Base-by-base conservation (phyloP, 2,888 invertebrate species). In the Pammene fasciana region DNA sequence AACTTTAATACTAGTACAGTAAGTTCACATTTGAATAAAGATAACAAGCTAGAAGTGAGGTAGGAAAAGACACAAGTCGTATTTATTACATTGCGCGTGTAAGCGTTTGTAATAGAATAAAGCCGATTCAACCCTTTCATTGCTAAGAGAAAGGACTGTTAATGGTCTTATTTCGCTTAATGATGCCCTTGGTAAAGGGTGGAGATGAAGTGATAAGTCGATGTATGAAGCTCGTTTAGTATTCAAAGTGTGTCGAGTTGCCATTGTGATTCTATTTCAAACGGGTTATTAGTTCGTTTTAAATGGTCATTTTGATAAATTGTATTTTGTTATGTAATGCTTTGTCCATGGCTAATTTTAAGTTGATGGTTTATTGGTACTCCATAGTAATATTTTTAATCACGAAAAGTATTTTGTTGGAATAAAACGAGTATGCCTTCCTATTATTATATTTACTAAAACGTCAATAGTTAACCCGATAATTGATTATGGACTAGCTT, bases 101-200 rank as follows among this genome's bases (percentile, higher is more conserved):
- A 92, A 92, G 86, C 89, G 88, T 83, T 82, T 78, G 80, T 89
- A 91, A 90, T 90, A 89, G 88, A 90, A 91, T 91, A 88, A 88
- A 87, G 87, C 88, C 81, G 88, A 84, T 90, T 91, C 88, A 90
- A 91, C 92, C 92, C 92, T 90, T 91, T 87, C 89, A 86, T 84
- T 78, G 83, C 86, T 90, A 91, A 92, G 88, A 92, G 92, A 92
- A 92, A 91, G 87, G 91, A 86, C 86, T 90, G 86, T 84, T 92
- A 92, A 92, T 92, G 88, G 92, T 90, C 90, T 92, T 92, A 92
- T 92, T 91, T 86, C 86, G 87, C 82, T 83, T 92, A 92, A 92
- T 91, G 91, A 91, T 89, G 89, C 85, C 86, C 80, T 54, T 81
- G 81, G 83, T 73, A 66, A 67, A 77, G 87, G 88, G 87, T 82